Conservation (phyloP, 2,113 vertebrate genomes). For the Scalopus aquaticus region DNA sequence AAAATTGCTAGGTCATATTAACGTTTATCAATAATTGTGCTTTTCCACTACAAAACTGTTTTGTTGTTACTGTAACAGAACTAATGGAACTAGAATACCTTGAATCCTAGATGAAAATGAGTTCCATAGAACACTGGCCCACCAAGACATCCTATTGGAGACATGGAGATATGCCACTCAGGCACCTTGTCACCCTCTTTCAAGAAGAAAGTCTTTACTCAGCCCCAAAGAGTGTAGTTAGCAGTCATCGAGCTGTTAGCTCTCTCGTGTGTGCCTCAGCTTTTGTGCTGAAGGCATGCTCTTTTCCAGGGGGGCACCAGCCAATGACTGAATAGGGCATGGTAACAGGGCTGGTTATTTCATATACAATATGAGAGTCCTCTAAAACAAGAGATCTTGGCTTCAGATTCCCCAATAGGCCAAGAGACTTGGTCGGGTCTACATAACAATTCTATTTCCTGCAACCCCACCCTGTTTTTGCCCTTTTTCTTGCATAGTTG, state of each 20-base stretch:
- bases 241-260: not conserved
- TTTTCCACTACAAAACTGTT: not conserved
- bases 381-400: not conserved
- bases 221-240: not conserved
- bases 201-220: not conserved
- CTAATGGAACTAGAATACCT: not conserved
- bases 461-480: not conserved
- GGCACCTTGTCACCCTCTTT: not conserved
- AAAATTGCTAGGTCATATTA: not conserved
- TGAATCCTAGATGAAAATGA: not conserved
- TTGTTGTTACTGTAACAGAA: not conserved
- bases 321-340: not conserved
- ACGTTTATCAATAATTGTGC: not conserved
- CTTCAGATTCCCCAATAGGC: not conserved
- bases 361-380: not conserved
- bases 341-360: not conserved
- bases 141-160: not conserved
- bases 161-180: not conserved
- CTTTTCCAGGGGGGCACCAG: not conserved
- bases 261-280: not conserved
- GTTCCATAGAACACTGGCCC: not conserved
- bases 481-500: not conserved
- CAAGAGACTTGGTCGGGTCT: not conserved
- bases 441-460: not conserved
- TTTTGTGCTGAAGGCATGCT: not conserved